Evolutionary conservation across 1,140 invertebrate genomes (phyloP).

Genomic region (Cyclina sinensis): DNA sequence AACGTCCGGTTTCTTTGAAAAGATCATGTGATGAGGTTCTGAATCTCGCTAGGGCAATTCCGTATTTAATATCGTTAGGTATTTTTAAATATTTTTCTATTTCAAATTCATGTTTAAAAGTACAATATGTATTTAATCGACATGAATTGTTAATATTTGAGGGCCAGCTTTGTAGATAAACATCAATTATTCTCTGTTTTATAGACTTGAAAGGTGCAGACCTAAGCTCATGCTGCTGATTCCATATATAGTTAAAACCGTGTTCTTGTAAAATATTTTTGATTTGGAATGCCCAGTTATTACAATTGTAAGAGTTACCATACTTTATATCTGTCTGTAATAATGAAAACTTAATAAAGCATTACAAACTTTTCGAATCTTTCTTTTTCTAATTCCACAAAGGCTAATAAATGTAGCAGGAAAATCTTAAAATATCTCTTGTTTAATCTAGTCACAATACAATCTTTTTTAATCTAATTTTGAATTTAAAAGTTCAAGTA

Average conservation of each 20-base stretch:
- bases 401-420: too few relatives aligned
- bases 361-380: too few relatives aligned
- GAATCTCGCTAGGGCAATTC: not conserved
- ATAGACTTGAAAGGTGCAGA: not conserved
- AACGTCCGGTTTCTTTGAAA: not conserved
- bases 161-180: not conserved
- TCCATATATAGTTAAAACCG: not conserved
- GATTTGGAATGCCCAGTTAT: not conserved
- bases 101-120: conserved; percentile 5
- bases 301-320: not conserved
- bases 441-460: too few relatives aligned
- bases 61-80: not conserved
- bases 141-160: not conserved
- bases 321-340: not conserved
- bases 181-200: not conserved
- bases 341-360: too few relatives aligned
- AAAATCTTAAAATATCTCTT: too few relatives aligned
- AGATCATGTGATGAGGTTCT: not conserved
- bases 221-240: not conserved
- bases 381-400: too few relatives aligned
- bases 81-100: not conserved
- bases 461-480: too few relatives aligned
- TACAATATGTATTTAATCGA: not conserved
- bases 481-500: too few relatives aligned
- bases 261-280: not conserved